phyloP scores from a whole-genome alignment of 2,888 invertebrate species.

The Empis livida region DNA sequence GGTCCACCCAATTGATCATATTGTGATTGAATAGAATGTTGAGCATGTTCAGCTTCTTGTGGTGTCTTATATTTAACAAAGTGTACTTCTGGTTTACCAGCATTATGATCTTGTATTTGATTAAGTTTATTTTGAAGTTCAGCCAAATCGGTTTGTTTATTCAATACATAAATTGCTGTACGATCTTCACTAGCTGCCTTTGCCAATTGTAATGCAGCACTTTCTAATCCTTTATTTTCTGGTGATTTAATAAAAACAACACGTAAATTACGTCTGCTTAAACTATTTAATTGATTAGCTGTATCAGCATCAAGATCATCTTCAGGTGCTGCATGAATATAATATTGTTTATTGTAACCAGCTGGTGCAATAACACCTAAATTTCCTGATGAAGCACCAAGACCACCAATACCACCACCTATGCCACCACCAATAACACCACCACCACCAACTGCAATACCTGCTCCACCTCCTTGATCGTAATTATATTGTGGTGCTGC shows the following conservation, averaged over 20 bases:
- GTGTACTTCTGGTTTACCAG: conserved; percentile 22
- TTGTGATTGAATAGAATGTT: conserved; percentile 17
- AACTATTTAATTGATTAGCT: conserved; percentile 4
- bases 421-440: conserved; percentile 2
- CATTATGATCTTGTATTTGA: conserved; percentile 15
- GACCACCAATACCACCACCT: not conserved
- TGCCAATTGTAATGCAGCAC: conserved; percentile 20
- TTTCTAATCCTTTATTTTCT: conserved; percentile 19
- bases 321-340: conserved; percentile 27
- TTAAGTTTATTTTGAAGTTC: conserved; percentile 19
- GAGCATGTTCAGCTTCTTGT: conserved; percentile 21
- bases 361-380: conserved; percentile 7
- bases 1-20: conserved; percentile 19
- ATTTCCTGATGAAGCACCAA: conserved; percentile 18
- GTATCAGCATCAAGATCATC: conserved; percentile 20
- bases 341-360: conserved; percentile 27
- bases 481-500: not conserved
- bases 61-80: conserved; percentile 22
- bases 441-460: no score
- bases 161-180: conserved; percentile 29
- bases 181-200: conserved; percentile 24
- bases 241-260: conserved; percentile 28
- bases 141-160: conserved; percentile 21
- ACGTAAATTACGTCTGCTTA: conserved; percentile 24
- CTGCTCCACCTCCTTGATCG: not conserved